phyloP scores from a whole-genome alignment of 1,140 invertebrate species.

The Gonioctena quinquepunctata region DNA sequence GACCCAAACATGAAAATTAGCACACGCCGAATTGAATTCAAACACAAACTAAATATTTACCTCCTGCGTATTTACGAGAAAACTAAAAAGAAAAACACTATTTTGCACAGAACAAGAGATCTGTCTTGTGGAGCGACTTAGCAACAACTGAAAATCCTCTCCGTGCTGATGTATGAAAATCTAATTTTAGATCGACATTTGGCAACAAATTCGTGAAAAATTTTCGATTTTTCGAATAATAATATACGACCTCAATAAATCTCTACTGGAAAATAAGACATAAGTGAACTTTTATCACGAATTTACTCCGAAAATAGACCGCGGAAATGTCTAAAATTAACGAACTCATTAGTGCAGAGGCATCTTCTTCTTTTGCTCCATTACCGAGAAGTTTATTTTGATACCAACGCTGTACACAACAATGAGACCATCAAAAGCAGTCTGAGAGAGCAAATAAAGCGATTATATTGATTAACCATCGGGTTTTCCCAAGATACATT shows the following conservation, averaged over 20 bases:
- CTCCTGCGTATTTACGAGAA: background rate
- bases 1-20: background rate
- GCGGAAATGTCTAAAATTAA: slow-evolving; percentile 3
- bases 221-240: slow-evolving; percentile 11
- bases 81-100: slow-evolving; percentile 8
- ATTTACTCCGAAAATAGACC: background rate
- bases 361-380: background rate
- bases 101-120: slow-evolving; percentile 2
- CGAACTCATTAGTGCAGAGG: background rate
- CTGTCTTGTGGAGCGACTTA: background rate
- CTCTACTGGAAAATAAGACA: background rate
- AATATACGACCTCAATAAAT: background rate
- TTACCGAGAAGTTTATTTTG: slow-evolving; percentile 2
- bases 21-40: background rate
- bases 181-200: slow-evolving; percentile 38
- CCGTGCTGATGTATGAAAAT: slow-evolving; percentile 19
- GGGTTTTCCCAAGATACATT: too few relatives aligned
- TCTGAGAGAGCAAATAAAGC: too few relatives aligned
- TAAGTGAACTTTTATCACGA: background rate
- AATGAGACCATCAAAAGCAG: too few relatives aligned
- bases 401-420: background rate
- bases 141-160: slow-evolving; percentile 17
- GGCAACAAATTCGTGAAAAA: slow-evolving; percentile 34
- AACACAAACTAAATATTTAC: too few relatives aligned
- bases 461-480: too few relatives aligned